Evolutionary conservation across 2,888 invertebrate species (phyloP), one percentile per base, ranked within the genome.

Genomic region (Plagiodera versicolora): DNA sequence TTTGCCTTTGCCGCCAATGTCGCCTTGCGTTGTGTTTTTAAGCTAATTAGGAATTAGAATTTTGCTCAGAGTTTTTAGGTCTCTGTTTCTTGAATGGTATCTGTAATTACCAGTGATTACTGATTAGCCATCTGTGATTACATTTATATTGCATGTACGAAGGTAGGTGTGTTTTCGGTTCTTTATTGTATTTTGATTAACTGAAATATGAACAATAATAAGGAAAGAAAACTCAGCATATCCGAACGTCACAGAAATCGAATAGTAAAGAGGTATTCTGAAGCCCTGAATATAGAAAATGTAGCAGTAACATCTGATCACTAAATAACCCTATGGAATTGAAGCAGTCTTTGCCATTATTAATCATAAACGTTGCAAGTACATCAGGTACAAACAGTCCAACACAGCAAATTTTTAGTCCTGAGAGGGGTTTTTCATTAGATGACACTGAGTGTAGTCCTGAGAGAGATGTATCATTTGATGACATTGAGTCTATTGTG

Each of bases 401-500:
- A 45, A 17, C 45, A 9, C 16, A 45, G 10, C 45, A 45, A 45
- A 14, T 9, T 45, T 14, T 9, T n/a, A 45, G 45, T 45, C 45
- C 45, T 45, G 45, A 45, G 14, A 45, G 45, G 11, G 5, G n/a
- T 9, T 14, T 45, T 10, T 18, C 45, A 45, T 10, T 14, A 10
- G 45, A 45, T 45, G 16, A 45, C 16, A 45, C 24, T 24, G 6
- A 8, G 10, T 14, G 16, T n/a, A 45, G 45, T 45, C 45, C 45
- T 45, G 45, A 45, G 45, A 45, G 45, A 45, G 45, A 9, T 45
- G 45, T 45, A 45, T 18, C 45, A 45, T 10, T 14, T 45, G 45
- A 45, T 45, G 16, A 45, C 16, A 45, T 45, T 45, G 45, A 45
- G 45, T 45, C 11, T 17, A 14, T 45, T 45, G 45, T 16, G 1